Evolutionary conservation across 35 echinoderm and acorn worm species (phyloP), one percentile per base, ranked within the genome.

Genomic region (Ptychodera flava): DNA sequence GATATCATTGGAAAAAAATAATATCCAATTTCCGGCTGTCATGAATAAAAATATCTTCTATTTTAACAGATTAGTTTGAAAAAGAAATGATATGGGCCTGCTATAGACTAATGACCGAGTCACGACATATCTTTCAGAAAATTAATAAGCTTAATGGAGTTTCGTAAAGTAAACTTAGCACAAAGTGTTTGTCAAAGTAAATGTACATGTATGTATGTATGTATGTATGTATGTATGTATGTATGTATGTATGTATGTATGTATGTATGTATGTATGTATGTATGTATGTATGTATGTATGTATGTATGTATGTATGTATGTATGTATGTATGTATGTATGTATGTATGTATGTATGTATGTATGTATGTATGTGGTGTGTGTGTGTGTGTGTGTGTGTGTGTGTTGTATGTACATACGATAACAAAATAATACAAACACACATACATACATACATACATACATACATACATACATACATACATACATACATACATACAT

Each of bases 221-320:
- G 45, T 64, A 22, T 64, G 45, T 64, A 22, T 64, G 45, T 64
- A 22, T 64, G 45, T 64, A 64, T 64, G 45, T 64, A 22, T 64
- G 45, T 64, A 64, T 64, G 45, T 64, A 64, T 64, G 45, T 64
- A 64, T 64, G 45, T 64, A 64, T 64, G 45, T 64, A 64, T 64
- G 45, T 64, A 64, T 64, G 45, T 64, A 64, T 64, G 45, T 64
- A 64, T 64, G 45, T 64, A 64, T 64, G 45, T 64, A 22, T 64
- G 45, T 64, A 22, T 64, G 45, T 64, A 64, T 64, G 22, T 64
- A 64, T 64, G 22, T 64, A 64, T 64, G 22, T 64, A 22, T 64
- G 22, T 64, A 22, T 64, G 22, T 64, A 22, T 64, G 22, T 64
- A 22, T 64, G 22, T 64, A 22, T 64, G 45, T 64, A 22, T 64